phyloP scores from a whole-genome alignment of 2,113 vertebrate genomes.

The Hyperopisus bebe region DNA sequence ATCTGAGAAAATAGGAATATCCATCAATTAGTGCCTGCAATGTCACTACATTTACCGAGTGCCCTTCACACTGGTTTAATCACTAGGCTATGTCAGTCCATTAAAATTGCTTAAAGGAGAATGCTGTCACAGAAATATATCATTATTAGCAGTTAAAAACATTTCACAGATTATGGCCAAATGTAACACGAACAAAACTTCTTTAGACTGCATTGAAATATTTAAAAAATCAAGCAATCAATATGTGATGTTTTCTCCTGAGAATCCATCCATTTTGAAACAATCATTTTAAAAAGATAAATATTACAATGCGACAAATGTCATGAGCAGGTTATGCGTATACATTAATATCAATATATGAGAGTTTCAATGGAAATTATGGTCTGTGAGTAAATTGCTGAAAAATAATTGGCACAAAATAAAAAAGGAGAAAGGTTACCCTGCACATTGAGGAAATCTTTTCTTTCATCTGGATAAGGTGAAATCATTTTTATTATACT shows the following conservation, averaged over 20 bases:
- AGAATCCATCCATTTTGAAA: not conserved
- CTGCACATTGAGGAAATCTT: not conserved
- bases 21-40: not conserved
- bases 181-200: not conserved
- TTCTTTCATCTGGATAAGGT: not conserved
- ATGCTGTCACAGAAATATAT: not conserved
- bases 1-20: not conserved
- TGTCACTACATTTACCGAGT: not conserved
- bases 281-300: not conserved
- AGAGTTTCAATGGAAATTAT: not conserved
- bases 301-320: not conserved
- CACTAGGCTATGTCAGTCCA: not conserved
- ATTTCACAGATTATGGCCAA: not conserved
- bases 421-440: not conserved
- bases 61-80: slow-evolving; percentile 12
- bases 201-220: not conserved
- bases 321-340: not conserved
- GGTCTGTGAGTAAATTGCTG: not conserved
- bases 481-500: not conserved
- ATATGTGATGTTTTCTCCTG: not conserved
- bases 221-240: not conserved
- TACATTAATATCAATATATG: not conserved
- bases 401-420: not conserved
- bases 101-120: not conserved
- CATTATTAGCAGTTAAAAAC: not conserved